Conservation (phyloP, 92 coral and sea anemone species). For the Siderastrea radians region DNA sequence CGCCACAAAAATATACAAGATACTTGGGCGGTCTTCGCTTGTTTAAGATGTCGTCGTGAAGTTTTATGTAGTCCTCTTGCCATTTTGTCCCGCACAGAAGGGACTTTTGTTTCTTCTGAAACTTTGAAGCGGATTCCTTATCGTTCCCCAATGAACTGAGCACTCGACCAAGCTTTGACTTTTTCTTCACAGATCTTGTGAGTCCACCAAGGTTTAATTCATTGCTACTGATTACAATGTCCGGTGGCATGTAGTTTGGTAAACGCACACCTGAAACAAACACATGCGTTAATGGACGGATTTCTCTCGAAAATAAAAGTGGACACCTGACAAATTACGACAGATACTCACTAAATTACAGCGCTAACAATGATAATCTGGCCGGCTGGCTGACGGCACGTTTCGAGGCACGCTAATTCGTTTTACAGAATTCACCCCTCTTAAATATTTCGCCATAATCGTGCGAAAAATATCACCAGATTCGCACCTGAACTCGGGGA, state of each 20-base stretch:
- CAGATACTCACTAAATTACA: too few species aligned
- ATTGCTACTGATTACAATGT: background rate
- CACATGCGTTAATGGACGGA: background rate
- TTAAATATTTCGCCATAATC: too few species aligned
- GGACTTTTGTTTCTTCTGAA: constrained; percentile 26
- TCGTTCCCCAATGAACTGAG: constrained; percentile 38
- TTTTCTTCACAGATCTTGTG: background rate
- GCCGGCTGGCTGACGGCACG: too few species aligned
- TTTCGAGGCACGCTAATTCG: too few species aligned
- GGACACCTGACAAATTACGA: too few species aligned
- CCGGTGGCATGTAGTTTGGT: constrained; percentile 17
- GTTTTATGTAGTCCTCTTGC: constrained; percentile 61
- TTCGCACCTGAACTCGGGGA: too few species aligned
- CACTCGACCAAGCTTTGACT: constrained; percentile 9
- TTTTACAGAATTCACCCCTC: too few species aligned
- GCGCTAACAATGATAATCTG: too few species aligned
- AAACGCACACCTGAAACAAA: constrained; percentile 31
- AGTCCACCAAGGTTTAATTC: constrained; percentile 6
- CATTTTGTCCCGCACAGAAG: constrained; percentile 64
- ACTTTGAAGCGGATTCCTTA: constrained; percentile 3
- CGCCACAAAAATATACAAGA: constrained; percentile 78
- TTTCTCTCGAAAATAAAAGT: too few species aligned
- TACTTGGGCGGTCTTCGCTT: constrained; percentile 52
- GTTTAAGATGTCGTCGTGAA: constrained; percentile 64
- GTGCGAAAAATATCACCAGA: too few species aligned